phyloP scores from a whole-genome alignment of 2,113 vertebrate genomes.

The Raja brachyura region DNA sequence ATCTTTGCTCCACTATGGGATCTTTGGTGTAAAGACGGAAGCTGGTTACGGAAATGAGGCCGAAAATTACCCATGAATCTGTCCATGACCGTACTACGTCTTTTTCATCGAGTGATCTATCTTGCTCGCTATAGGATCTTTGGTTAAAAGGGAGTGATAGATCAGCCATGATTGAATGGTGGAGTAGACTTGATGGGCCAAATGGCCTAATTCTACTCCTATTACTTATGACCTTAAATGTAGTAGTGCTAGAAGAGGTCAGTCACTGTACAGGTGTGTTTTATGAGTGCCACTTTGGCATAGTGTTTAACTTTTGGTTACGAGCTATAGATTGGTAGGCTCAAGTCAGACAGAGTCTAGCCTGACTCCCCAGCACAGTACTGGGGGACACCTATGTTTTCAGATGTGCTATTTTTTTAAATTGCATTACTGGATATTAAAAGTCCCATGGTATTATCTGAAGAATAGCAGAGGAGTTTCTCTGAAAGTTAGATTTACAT shows the following conservation, averaged over 20 bases:
- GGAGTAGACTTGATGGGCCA: too few species aligned
- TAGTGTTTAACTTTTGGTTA: neutral
- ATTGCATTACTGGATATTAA: neutral
- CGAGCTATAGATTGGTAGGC: neutral
- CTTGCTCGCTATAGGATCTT: too few species aligned
- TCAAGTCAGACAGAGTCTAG: neutral
- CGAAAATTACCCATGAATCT: too few species aligned
- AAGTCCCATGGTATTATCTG: neutral
- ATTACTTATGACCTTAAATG: neutral
- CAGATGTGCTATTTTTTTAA: too few species aligned
- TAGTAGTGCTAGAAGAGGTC: neutral
- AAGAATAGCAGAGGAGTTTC: neutral
- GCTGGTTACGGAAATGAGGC: too few species aligned
- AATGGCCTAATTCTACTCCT: too few species aligned
- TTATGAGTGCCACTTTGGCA: neutral
- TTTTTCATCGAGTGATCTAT: too few species aligned
- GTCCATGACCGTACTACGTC: too few species aligned
- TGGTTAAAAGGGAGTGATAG: too few species aligned
- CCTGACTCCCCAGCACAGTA: neutral
- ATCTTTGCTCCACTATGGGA: too few species aligned
- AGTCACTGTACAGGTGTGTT: neutral
- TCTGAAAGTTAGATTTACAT: neutral
- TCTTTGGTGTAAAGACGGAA: too few species aligned
- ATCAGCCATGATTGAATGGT: too few species aligned
- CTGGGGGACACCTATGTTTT: neutral